A percentile compares a stretch with the other conserved stretches of the same genome.
phyloP scores from a whole-genome alignment of 2,113 vertebrate genomes.

The Xiphophorus hellerii region DNA sequence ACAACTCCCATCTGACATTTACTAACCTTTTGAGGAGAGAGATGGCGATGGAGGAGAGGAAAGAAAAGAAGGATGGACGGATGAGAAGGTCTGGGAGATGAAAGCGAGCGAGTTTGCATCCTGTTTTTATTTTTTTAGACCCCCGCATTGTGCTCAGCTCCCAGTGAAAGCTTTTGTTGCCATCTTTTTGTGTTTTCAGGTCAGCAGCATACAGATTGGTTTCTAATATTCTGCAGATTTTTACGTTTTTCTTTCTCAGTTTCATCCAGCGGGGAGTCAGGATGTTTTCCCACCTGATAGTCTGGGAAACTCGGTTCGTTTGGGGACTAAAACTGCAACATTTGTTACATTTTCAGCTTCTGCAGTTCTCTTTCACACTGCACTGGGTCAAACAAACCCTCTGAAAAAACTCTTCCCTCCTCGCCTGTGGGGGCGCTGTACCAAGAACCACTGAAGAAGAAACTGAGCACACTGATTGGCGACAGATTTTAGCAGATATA shows the following conservation, averaged over 20 bases:
- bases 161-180: constrained; percentile 64
- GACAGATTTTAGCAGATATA: background rate
- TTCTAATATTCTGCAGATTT: background rate
- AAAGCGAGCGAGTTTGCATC: constrained; percentile 41
- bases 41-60: constrained; percentile 63
- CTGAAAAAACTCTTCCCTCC: too few species aligned
- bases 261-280: too few species aligned
- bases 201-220: background rate
- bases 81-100: constrained; percentile 52
- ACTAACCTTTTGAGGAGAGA: constrained; percentile 84
- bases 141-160: constrained; percentile 43
- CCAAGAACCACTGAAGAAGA: too few species aligned
- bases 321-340: too few species aligned
- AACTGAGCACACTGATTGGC: too few species aligned
- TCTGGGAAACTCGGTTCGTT: too few species aligned
- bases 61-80: constrained; percentile 63
- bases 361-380: too few species aligned
- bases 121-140: constrained; percentile 55
- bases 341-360: too few species aligned
- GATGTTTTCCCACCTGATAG: too few species aligned
- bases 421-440: too few species aligned
- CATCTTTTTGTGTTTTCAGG: constrained; percentile 34
- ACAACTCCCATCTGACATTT: constrained; percentile 86
- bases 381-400: too few species aligned
- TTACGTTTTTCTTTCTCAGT: too few species aligned